Evolutionary conservation across 2,888 invertebrate genomes (phyloP), one percentile per base, ranked within the genome.

Genomic region (Quadriops clusia): DNA sequence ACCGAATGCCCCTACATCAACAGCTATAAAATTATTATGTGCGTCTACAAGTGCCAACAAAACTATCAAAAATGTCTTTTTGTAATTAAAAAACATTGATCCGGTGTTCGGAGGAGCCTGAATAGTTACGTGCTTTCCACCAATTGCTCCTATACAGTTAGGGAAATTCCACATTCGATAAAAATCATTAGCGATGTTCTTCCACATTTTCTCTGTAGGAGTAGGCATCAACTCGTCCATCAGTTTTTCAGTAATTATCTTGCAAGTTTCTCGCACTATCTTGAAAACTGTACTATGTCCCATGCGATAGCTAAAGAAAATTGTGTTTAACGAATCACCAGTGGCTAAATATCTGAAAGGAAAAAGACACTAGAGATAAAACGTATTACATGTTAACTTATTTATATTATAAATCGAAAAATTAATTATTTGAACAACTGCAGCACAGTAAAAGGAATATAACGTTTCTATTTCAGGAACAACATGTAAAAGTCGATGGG

Each of bases 331-430:
- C 26, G 41, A 41, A 41, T 43, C 38, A 21, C 41, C 43, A 30
- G 41, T 43, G 31, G 43, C 33, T 28, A 43, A 27, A 33, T 36
- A 38, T 33, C 43, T 34, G 37, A 33, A 41, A 40, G n/a, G n/a
- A n/a, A n/a, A n/a, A n/a, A n/a, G n/a, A n/a, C n/a, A n/a, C n/a
- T n/a, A n/a, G n/a, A n/a, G n/a, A n/a, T n/a, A n/a, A n/a, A n/a
- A n/a, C n/a, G n/a, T n/a, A n/a, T n/a, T n/a, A n/a, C n/a, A n/a
- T n/a, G n/a, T n/a, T n/a, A n/a, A n/a, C n/a, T n/a, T n/a, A n/a
- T n/a, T n/a, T n/a, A n/a, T n/a, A n/a, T n/a, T n/a, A n/a, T n/a
- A n/a, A n/a, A n/a, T n/a, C n/a, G n/a, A n/a, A n/a, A n/a, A n/a
- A n/a, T n/a, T n/a, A n/a, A n/a, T n/a, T n/a, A n/a, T n/a, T n/a